Conservation (phyloP, 23 tunicate species). For the Clavelina lepadiformis region DNA sequence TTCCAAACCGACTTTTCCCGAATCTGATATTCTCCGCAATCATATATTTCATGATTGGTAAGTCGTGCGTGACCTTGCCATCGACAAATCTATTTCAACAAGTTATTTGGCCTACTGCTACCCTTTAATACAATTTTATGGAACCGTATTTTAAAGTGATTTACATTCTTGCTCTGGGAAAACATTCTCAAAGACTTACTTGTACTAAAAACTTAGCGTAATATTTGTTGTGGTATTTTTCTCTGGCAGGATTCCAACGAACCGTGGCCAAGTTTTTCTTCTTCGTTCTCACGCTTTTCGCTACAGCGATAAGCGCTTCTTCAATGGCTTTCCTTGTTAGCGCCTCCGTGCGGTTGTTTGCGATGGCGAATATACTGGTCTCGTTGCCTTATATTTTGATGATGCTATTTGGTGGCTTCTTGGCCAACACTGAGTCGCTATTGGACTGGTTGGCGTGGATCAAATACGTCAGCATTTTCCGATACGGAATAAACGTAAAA, state of each 20-base stretch:
- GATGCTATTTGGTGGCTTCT: constrained; percentile 93
- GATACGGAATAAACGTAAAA: constrained; percentile 91
- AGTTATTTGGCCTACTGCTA: too few species aligned
- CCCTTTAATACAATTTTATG: too few species aligned
- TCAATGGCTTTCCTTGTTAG: constrained; percentile 84
- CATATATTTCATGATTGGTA: constrained; percentile 94
- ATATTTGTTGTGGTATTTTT: not conserved
- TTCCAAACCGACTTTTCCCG: constrained; percentile 84
- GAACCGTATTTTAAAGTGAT: too few species aligned
- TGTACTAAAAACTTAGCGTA: too few species aligned
- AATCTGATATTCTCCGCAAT: constrained; percentile 50
- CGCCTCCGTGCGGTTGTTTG: constrained; percentile 81
- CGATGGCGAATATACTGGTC: constrained; percentile 68
- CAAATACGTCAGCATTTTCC: constrained; percentile 76
- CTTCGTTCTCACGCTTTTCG: constrained; percentile 54
- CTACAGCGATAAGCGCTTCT: constrained; percentile 63
- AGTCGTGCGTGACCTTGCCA: too few species aligned
- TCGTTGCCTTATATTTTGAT: constrained; percentile 73
- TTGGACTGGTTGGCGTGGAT: constrained; percentile 91
- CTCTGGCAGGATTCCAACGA: constrained; percentile 53
- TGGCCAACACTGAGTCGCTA: constrained; percentile 62
- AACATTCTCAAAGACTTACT: too few species aligned
- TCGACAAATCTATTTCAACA: too few species aligned
- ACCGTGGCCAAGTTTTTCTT: constrained; percentile 70
- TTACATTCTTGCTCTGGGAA: too few species aligned